Evolutionary conservation across 2,888 invertebrate species (phyloP), one percentile per base, ranked within the genome.

Genomic region (Lasius platythorax): DNA sequence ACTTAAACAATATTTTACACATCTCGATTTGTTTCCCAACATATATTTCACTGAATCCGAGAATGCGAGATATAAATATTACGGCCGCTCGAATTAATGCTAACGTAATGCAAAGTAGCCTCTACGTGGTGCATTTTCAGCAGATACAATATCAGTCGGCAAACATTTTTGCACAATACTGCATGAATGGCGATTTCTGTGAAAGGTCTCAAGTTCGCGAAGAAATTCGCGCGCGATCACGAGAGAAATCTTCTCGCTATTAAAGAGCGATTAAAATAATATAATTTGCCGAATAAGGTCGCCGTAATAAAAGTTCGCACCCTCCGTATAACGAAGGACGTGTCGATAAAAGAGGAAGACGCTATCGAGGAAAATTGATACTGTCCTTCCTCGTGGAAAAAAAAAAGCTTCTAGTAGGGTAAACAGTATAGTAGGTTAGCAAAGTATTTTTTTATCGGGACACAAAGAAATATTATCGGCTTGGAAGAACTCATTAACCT

Each of bases 381-480:
- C 23, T 43, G 78, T 78, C 70, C 56, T 58, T 78, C 56, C 30
- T 70, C 46, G 70, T 58, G 43, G 56, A 30, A 78, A 70, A 74
- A 70, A 74, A 76, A 75, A 50, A 56, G 68, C 40, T 37, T 68
- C 78, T 78, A 78, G 53, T 43, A 78, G 78, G 78, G 72, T 70
- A 78, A 78, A 78, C 56, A 56, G 78, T 43, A 56, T 53, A 70
- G 78, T 70, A 40, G 70, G 78, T 70, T 70, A 70, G 40, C 78
- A 43, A 78, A 70, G 78, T 68, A 18, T 78, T 78, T 50, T 40
- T 76, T 76, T 76, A 78, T 78, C 70, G 78, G 43, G 56, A 78
- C 72, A 70, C 56, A 40, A 70, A 58, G 78, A 56, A 56, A 70
- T 67, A 76, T 76, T 76, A 76, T 70, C 28, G 23, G 78, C 70